Base-by-base conservation (phyloP, 2,797 vertebrate species). In the Hephaestus fuliginosus region DNA sequence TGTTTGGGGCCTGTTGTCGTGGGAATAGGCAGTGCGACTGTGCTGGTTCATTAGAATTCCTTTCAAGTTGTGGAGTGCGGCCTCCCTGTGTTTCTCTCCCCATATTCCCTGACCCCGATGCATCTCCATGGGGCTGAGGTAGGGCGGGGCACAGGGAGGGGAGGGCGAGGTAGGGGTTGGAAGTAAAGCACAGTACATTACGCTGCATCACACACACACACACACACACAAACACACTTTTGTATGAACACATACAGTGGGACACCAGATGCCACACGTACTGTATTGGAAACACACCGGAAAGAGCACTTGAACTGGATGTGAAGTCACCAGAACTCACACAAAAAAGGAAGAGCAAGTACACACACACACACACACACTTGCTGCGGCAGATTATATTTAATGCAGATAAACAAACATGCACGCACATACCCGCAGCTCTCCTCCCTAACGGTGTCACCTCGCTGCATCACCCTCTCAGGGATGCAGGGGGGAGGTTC, bases 1-100 rank as follows among this genome's bases (percentile, higher is more conserved):
- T 96, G 95, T 96, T 96, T 96, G 95, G 95, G 95, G 95, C 94
- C 93, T 93, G 94, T 95, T 95, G 94, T 95, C 95, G 91, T 94
- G 96, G 95, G 96, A 96, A 96, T 96, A 96, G 92, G 89, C 92
- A 89, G 92, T 57, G 92, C 89, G 89, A 95, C 95, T 95, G 94
- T 84, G 92, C 92, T 86, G 91, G 76, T 95, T 96, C 94, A 96
- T 96, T 96, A 96, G 91, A 96, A 96, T 96, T 95, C 95, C 94
- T 96, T 96, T 96, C 95, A 96, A 96, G 96, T 96, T 91, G 92
- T 93, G 91, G 91, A 94, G 95, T 94, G 94, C 89, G 89, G 94
- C 94, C 94, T 95, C 94, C 93, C 92, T 94, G 90, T 95, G 95
- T 95, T 95, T 93, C 91, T 93, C 92, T 94, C 93, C 93, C 93